Evolutionary conservation across 1,140 invertebrate species (phyloP).

Genomic region (Macrobrachium nipponense): DNA sequence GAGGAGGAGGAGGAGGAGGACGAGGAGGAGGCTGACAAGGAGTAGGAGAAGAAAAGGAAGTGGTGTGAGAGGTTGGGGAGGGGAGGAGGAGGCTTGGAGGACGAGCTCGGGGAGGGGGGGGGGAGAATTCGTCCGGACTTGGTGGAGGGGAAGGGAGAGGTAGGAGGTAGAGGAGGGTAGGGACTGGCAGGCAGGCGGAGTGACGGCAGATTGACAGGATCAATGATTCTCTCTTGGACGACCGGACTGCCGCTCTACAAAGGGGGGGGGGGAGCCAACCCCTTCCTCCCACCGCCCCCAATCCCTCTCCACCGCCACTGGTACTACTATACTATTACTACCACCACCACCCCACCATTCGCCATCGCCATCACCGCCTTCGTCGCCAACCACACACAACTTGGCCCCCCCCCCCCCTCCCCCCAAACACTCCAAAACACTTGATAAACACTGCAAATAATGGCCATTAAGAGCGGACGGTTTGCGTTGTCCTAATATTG

Average conservation of each 20-base stretch:
- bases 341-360: neutral
- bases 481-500: too few relatives aligned
- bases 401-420: neutral
- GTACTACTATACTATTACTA: slow-evolving; percentile 16
- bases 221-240: slow-evolving; percentile 61
- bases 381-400: neutral
- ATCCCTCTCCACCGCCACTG: neutral
- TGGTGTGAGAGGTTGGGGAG: slow-evolving; percentile 12
- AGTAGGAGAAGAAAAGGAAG: slow-evolving; percentile 29
- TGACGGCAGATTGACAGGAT: slow-evolving; percentile 62
- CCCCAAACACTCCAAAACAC: neutral
- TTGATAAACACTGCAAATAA: too few relatives aligned
- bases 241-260: slow-evolving; percentile 42
- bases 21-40: neutral
- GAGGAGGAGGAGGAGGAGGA: neutral
- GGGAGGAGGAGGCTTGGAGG: slow-evolving; percentile 18
- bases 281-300: neutral
- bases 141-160: neutral
- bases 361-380: neutral
- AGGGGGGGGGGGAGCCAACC: neutral
- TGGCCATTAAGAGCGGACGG: too few relatives aligned
- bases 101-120: slow-evolving; percentile 22
- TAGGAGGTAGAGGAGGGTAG: neutral
- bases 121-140: too few relatives aligned
- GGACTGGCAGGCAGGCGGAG: slow-evolving; percentile 51